Evolutionary conservation across 1,140 invertebrate genomes (phyloP), one percentile per base, ranked within the genome.

Genomic region (Cherax quadricarinatus): DNA sequence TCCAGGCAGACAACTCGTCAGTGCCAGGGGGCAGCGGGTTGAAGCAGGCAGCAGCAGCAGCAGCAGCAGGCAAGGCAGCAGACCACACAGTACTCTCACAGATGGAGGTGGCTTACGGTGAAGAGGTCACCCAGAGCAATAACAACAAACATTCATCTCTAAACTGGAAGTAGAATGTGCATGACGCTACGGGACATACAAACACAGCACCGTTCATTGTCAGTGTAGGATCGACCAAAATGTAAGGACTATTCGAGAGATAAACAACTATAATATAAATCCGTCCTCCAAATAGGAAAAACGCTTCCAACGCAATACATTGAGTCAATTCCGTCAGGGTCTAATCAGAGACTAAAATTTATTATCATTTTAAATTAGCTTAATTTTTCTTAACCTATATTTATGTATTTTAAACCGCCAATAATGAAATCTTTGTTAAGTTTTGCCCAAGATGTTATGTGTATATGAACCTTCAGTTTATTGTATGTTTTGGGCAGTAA

Each of bases 41-140:
- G 48, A 81, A 81, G 79, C 48, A 49, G 5, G 4, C 51, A 3
- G 21, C 75, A 24, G 18, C 16, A 1, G 80, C 48, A 51, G 4
- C 51, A 3, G 21, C 75, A 24, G 18, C 16, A 6, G 80, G 51
- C 75, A 57, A 80, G 78, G 24, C 86, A 9, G 41, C 51, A 6
- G 75, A 66, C 75, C 48, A 80, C 30, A 41, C 86, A 3, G 73
- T 80, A n/a, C 70, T 60, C 66, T 88, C 86, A 30, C 86, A 88
- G 75, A 88, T 88, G 86, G 86, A 88, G 51, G n/a, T 88, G 30
- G 86, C 73, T 2, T 88, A 79, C 60, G 86, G 86, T 3, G 86
- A 88, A 51, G 75, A 88, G 75, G 49, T 62, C 4, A 41, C 10
- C 86, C 51, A 60, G 16, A 86, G n/a, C 30, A 24, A 48, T 3